Percentiles rank a stretch among this genome's conserved stretches.
Evolutionary conservation across 2,797 vertebrate genomes (phyloP).

Genomic region (Ara ararauna): DNA sequence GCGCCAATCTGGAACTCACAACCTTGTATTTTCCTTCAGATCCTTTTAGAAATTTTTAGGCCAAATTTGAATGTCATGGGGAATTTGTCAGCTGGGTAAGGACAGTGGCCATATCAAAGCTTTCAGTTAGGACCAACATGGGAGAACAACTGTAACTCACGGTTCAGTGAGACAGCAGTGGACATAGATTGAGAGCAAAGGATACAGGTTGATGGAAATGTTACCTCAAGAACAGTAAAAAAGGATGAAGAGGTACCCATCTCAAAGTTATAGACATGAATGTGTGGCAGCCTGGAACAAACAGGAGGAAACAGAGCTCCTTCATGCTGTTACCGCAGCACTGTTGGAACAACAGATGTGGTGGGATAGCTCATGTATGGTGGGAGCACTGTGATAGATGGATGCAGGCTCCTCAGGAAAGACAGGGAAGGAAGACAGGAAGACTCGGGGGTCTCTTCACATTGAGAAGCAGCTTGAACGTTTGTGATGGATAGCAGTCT

Average conservation of each 20-base stretch:
- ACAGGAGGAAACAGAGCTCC: not conserved
- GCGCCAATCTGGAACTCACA: not conserved
- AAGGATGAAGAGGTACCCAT: not conserved
- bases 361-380: not conserved
- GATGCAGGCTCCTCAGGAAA: not conserved
- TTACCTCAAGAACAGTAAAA: not conserved
- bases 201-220: not conserved
- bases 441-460: accelerated
- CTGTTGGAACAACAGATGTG: not conserved
- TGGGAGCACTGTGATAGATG: not conserved
- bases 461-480: not conserved
- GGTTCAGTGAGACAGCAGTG: not conserved
- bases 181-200: not conserved
- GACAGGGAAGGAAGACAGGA: not conserved
- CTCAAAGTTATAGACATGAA: not conserved
- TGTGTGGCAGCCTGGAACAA: not conserved
- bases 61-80: not conserved
- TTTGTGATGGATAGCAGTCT: not conserved
- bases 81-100: not conserved
- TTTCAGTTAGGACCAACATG: not conserved
- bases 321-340: not conserved
- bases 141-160: not conserved
- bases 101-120: not conserved
- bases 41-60: not conserved
- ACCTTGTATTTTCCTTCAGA: not conserved